Percentiles rank a stretch among this genome's conserved stretches.
phyloP scores from a whole-genome alignment of 2,113 vertebrate species.

The Phycodurus eques region DNA sequence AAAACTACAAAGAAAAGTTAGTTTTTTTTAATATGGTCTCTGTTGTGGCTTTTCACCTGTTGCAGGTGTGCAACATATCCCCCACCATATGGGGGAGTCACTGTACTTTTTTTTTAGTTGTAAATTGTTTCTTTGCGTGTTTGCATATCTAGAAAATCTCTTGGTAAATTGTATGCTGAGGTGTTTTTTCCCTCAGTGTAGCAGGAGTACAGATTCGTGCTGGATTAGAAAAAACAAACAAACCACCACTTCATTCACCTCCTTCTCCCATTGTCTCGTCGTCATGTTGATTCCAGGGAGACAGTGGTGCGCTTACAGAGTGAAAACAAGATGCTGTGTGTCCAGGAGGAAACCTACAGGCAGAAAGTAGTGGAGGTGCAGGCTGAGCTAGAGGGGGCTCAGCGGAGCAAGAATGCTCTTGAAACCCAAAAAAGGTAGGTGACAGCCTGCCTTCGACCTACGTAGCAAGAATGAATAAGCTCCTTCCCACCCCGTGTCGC shows the following conservation, averaged over 20 bases:
- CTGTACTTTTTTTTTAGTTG: no score
- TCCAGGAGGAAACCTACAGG: slow-evolving; percentile 79
- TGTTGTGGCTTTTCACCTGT: no score
- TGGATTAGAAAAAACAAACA: background rate
- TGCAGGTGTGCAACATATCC: no score
- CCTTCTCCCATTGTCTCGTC: background rate
- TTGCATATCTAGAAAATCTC: no score
- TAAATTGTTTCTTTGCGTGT: no score
- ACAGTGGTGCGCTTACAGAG: slow-evolving; percentile 80
- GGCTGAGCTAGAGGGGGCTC: slow-evolving; percentile 80
- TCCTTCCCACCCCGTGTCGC: slow-evolving; percentile 19
- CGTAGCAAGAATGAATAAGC: background rate
- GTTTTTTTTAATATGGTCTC: no score
- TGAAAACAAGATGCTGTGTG: slow-evolving; percentile 86
- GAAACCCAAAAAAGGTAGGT: slow-evolving; percentile 82
- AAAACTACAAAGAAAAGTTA: no score
- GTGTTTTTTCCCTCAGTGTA: background rate
- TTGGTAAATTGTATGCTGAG: no score
- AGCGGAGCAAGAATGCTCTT: slow-evolving; percentile 77
- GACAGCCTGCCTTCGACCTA: background rate
- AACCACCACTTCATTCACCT: background rate
- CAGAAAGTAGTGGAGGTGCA: slow-evolving; percentile 75
- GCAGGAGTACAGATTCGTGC: background rate
- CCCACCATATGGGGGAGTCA: no score
- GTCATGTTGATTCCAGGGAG: slow-evolving; percentile 70